Base-by-base conservation (phyloP, 1,140 invertebrate species). In the Zelostemma sp. region DNA sequence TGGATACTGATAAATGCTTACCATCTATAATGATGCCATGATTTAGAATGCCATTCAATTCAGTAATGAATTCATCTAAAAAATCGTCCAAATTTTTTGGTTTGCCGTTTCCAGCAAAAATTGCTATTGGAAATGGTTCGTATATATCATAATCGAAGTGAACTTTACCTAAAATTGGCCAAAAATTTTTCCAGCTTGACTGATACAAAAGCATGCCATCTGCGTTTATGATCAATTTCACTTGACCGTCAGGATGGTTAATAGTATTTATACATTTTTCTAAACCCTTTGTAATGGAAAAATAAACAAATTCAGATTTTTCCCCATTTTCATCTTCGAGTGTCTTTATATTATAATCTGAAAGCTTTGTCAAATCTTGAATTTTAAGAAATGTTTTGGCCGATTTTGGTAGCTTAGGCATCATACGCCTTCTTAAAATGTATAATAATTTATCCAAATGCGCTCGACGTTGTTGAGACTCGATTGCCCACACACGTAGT, bases 71-170 rank as follows among this genome's bases (percentile, higher is more conserved):
- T 35, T 69, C 28, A 0, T 46, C 14, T 14, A 67, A 21, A 43
- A 61, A 74, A 16, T 57, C 12, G 5, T 58, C 6, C 9, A 60
- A 11, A 38, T 60, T 48, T 17, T 64, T 43, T 1, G 46, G 50
- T 46, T 72, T 72, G 9, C 61, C 50, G 11, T 58, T 9, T 2
- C 69, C 66, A 15, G 19, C 12, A 59, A 58, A 72, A 11, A 72
- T 41, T 18, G 62, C 65, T 2, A 72, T 58, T 5, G 43, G 47
- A 51, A 74, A 72, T 9, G 68, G 68, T 40, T 51, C 31, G 17
- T 47, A 50, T 1, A 63, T 14, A 48, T 68, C 17, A 6, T 15
- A 1, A 6, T 51, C 12, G 14, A 25, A 17, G 19, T 38, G 49
- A 28, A 63, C 46, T 45, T 68, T 62, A 5, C 21, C 41, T 35